Evolutionary conservation across 2,797 vertebrate species (phyloP).

Genomic region (Crax fasciolata): DNA sequence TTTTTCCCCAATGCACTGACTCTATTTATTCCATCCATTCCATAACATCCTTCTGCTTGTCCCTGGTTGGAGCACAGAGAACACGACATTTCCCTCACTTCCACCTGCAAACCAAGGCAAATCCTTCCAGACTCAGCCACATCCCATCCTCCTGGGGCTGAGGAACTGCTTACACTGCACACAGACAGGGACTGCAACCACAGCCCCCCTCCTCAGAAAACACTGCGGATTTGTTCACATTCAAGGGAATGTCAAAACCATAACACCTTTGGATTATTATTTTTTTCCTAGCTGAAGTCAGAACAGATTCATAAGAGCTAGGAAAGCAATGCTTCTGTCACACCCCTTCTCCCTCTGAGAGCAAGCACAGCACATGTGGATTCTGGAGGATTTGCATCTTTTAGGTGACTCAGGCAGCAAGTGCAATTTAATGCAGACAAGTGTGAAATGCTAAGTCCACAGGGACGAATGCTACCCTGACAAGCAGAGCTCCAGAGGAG

Average conservation of each 20-base stretch:
- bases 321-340: not conserved
- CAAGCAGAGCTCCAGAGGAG: not conserved
- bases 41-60: not conserved
- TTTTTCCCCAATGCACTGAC: not conserved
- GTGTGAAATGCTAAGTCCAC: not conserved
- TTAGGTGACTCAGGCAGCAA: conserved; percentile 44
- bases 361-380: not conserved
- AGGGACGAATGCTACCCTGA: not conserved
- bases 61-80: not conserved
- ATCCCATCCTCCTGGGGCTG: not conserved
- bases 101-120: not conserved
- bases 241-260: not conserved
- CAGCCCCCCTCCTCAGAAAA: not conserved
- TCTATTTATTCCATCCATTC: not conserved
- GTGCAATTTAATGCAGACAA: conserved; percentile 23
- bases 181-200: not conserved
- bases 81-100: not conserved
- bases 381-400: conserved; percentile 53
- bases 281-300: not conserved
- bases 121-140: not conserved
- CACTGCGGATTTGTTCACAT: not conserved
- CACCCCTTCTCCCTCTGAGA: not conserved
- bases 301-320: not conserved
- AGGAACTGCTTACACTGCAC: not conserved
- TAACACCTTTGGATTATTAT: fast-evolving